Evolutionary conservation across 2,797 vertebrate species (phyloP), one percentile per base, ranked within the genome.

Genomic region (Sebastolobus altivelis): DNA sequence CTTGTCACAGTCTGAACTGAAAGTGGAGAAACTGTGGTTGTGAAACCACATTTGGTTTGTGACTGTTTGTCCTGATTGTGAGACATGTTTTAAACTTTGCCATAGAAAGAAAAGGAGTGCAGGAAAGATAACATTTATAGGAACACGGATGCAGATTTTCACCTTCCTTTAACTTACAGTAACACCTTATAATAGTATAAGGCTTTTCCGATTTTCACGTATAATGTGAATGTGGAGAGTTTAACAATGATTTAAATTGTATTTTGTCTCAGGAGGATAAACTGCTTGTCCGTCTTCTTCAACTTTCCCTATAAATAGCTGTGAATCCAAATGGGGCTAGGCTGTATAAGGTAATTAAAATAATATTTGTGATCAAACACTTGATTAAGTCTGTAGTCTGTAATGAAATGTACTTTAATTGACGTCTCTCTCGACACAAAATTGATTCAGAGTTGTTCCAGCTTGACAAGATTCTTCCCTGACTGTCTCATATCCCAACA

Each of bases 11-110:
- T 16, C 9, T 61, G 20, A 33, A 69, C 8, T 37, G 8, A 43
- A n/a, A 29, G 3, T n/a, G 40, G 27, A 68, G 60, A 65, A 61
- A 61, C 13, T 4, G 37, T 20, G 4, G 8, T 80, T 80, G 72
- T 63, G 72, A 83, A 84, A 86, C n/a, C 5, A 4, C 18, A 35
- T 52, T 18, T 14, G 22, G 54, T 62, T 58, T 80, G 29, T 63
- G 43, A 18, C 22, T 22, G 14, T 78, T 80, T 80, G 72, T 55
- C n/a, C 40, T 78, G 71, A 76, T 84, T 52, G 38, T 37, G 70
- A 4, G 54, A 37, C 59, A 54, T n/a, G 22, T 38, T 35, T 25
- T 35, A 81, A 81, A 54, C 59, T 46, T 54, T 43, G 7, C 29
- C 8, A 13, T 2, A 25, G 14, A 55, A 9, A 10, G 11, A 37